Evolutionary conservation across 1,140 invertebrate species (phyloP).

Genomic region (Carposina sasakii): DNA sequence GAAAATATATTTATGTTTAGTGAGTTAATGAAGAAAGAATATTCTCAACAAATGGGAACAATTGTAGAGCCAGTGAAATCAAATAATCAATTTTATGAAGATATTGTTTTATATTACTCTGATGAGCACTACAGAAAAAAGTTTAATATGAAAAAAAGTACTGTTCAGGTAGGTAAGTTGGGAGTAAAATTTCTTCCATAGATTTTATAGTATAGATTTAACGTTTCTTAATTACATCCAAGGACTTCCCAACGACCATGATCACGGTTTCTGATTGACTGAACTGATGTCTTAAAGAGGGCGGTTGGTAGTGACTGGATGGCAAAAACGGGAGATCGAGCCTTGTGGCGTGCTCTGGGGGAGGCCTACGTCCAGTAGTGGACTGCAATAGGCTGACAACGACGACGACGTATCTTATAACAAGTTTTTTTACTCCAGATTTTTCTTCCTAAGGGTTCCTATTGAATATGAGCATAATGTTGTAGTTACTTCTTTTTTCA

Average conservation of each 20-base stretch:
- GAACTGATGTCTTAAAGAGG: too few species aligned
- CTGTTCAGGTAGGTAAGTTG: conserved; percentile 41
- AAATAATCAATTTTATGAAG: conserved; percentile 37
- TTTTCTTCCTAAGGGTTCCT: too few species aligned
- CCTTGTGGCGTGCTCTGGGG: too few species aligned
- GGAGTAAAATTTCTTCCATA: conserved; percentile 1
- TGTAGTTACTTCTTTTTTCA: conserved; percentile 43
- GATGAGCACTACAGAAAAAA: conserved; percentile 44
- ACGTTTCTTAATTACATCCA: conserved; percentile 3
- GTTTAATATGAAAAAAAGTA: conserved; percentile 52
- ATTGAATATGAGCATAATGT: too few species aligned
- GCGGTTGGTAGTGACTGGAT: too few species aligned
- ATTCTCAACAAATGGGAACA: conserved; percentile 12
- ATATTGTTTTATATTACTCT: conserved; percentile 35
- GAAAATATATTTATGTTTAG: conserved; percentile 41
- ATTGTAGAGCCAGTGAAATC: background rate
- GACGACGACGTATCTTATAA: too few species aligned
- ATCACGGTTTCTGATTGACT: too few species aligned
- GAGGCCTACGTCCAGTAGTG: too few species aligned
- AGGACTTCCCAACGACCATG: too few species aligned
- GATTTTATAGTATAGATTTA: conserved; percentile 5
- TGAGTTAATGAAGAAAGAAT: conserved; percentile 36
- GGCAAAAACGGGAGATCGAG: too few species aligned
- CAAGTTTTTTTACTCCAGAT: too few species aligned
- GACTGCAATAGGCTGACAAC: too few species aligned